phyloP scores from a whole-genome alignment of 2,113 vertebrate genomes.

The Rhegmatorhina hoffmannsi region DNA sequence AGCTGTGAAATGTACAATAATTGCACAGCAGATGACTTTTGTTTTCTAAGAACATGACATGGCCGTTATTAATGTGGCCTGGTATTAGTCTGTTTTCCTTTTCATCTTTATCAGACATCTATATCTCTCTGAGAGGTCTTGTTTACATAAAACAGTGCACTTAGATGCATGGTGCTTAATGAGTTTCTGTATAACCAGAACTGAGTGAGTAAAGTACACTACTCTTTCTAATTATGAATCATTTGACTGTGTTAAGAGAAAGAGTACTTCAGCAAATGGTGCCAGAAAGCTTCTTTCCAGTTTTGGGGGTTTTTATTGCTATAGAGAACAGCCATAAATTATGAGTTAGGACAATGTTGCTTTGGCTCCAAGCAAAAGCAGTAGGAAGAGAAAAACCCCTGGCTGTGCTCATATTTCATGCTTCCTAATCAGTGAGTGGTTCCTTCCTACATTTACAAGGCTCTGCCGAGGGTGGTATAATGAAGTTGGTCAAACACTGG shows the following conservation, averaged over 20 bases:
- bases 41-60: slow-evolving; percentile 66
- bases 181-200: slow-evolving; percentile 71
- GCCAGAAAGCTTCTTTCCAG: slow-evolving; percentile 53
- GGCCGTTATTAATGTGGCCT: slow-evolving; percentile 74
- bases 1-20: slow-evolving; percentile 59
- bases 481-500: not conserved
- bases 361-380: slow-evolving; percentile 50
- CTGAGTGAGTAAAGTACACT: slow-evolving; percentile 37
- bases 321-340: slow-evolving; percentile 67
- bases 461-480: not conserved
- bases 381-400: not conserved
- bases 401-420: slow-evolving; percentile 42
- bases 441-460: not conserved
- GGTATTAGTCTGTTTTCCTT: slow-evolving; percentile 68
- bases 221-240: slow-evolving; percentile 71
- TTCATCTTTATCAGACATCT: slow-evolving; percentile 80
- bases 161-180: slow-evolving; percentile 66
- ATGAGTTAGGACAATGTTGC: slow-evolving; percentile 48
- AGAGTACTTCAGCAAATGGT: slow-evolving; percentile 43
- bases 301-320: slow-evolving; percentile 11
- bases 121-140: slow-evolving; percentile 76
- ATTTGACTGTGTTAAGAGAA: slow-evolving; percentile 60
- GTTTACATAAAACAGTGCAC: slow-evolving; percentile 79
- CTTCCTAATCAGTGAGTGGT: slow-evolving; percentile 5
- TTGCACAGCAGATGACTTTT: slow-evolving; percentile 53